These are phyloP conservation scores for Tupiocoris notatus DNA, from an alignment of 2,888 invertebrate genomes.

Conservation along the genomic window DNA sequence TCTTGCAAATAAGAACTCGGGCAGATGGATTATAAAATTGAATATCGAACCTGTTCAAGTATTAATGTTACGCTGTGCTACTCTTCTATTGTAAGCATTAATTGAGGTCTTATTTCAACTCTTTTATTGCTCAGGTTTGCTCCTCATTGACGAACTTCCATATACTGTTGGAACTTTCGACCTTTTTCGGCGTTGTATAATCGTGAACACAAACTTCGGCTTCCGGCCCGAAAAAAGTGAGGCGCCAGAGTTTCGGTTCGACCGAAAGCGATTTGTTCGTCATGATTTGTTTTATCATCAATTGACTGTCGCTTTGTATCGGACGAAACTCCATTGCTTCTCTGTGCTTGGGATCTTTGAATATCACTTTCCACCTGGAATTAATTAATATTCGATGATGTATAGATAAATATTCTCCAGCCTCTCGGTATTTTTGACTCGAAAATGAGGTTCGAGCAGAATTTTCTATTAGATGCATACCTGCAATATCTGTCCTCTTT, in stretches of 20 bases:
- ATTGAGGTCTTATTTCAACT: too few species aligned
- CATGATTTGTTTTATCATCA: slow-evolving; percentile 37
- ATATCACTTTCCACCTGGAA: slow-evolving; percentile 41
- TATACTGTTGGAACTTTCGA: slow-evolving; percentile 21
- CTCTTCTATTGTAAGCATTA: too few species aligned
- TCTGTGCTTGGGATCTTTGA: slow-evolving; percentile 45
- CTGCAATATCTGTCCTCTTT: slow-evolving; percentile 24
- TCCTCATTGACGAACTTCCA: slow-evolving; percentile 32
- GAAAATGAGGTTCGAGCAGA: too few species aligned
- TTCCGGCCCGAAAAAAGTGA: slow-evolving; percentile 29
- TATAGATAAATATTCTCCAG: too few species aligned
- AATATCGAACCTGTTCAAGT: too few species aligned
- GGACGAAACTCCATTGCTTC: slow-evolving; percentile 35
- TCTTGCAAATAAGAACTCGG: too few species aligned
- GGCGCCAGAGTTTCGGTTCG: slow-evolving; percentile 30
- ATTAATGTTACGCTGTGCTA: too few species aligned
- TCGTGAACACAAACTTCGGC: slow-evolving; percentile 31
- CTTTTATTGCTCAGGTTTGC: too few species aligned
- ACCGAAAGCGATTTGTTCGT: slow-evolving; percentile 32
- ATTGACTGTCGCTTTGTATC: background rate
- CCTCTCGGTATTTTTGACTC: too few species aligned
- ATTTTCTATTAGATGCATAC: background rate
- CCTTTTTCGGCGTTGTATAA: slow-evolving; percentile 13
- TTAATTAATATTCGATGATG: too few species aligned
- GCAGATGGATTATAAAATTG: too few species aligned